phyloP scores from a whole-genome alignment of 2,113 vertebrate species.

The Nerophis ophidion region DNA sequence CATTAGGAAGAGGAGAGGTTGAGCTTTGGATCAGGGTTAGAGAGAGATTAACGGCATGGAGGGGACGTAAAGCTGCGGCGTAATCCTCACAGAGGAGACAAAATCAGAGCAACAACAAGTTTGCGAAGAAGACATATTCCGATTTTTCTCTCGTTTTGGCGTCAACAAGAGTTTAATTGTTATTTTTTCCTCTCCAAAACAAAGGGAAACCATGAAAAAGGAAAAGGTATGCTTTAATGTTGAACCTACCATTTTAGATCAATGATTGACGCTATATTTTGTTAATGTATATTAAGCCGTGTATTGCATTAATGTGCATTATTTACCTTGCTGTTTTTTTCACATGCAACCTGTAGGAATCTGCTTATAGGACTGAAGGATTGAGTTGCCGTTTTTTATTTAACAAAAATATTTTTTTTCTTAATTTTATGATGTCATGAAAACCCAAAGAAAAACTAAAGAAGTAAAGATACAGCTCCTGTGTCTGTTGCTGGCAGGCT shows the following conservation, averaged over 20 bases:
- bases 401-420: no score
- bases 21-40: conserved; percentile 52
- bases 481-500: no score
- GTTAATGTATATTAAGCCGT: not conserved
- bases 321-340: not conserved
- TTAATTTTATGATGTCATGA: no score
- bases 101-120: conserved; percentile 36
- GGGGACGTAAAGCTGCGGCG: conserved; percentile 55
- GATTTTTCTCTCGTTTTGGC: conserved; percentile 4
- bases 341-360: conserved; percentile 13
- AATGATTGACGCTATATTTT: not conserved
- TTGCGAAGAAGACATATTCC: conserved; percentile 2
- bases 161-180: no score
- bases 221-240: conserved; percentile 78
- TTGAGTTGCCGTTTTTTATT: no score
- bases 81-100: conserved; percentile 53
- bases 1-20: conserved; percentile 27
- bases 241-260: not conserved
- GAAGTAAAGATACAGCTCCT: no score
- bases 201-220: conserved; percentile 79
- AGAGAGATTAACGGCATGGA: conserved; percentile 62
- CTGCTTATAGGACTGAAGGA: not conserved
- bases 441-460: no score
- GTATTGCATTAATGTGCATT: not conserved
- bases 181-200: not conserved